phyloP scores from a whole-genome alignment of 2,797 vertebrate species.

The Rhinella marina region DNA sequence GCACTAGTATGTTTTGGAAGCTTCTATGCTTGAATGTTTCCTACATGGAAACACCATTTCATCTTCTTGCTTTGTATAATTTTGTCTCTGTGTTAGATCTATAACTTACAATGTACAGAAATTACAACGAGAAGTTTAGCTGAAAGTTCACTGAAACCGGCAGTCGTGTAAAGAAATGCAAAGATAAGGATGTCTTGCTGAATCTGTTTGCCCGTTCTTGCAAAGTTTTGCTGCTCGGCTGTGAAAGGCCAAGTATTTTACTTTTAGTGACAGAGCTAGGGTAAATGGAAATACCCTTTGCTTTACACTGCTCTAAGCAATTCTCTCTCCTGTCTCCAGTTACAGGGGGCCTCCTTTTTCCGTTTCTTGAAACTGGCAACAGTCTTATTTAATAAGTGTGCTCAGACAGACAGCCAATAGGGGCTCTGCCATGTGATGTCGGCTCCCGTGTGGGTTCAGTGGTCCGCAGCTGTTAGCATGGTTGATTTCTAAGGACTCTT shows the following conservation, averaged over 20 bases:
- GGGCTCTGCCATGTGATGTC: slow-evolving; percentile 61
- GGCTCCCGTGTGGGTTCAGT: slow-evolving; percentile 62
- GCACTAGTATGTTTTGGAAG: neutral
- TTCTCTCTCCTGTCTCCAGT: slow-evolving; percentile 54
- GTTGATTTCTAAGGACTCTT: slow-evolving; percentile 58
- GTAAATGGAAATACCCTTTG: slow-evolving; percentile 46
- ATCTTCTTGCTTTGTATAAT: neutral
- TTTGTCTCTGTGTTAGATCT: neutral
- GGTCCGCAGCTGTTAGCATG: slow-evolving; percentile 65
- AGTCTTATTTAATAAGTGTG: slow-evolving; percentile 66
- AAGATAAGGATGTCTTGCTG: neutral
- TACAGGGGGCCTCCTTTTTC: slow-evolving; percentile 70
- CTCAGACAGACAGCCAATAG: slow-evolving; percentile 66
- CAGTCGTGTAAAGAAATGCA: neutral
- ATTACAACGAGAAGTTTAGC: neutral
- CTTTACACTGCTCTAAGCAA: slow-evolving; percentile 32
- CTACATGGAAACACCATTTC: neutral
- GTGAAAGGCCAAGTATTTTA: slow-evolving; percentile 5
- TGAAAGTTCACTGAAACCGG: neutral
- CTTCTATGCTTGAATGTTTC: neutral
- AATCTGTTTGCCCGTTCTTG: neutral
- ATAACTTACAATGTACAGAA: neutral
- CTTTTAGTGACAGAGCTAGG: slow-evolving; percentile 15
- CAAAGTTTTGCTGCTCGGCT: neutral
- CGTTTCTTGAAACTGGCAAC: slow-evolving; percentile 63